Percentiles rank a stretch among this genome's conserved stretches.
phyloP scores from a whole-genome alignment of 1,140 invertebrate species.

The Cecropterus lyciades region DNA sequence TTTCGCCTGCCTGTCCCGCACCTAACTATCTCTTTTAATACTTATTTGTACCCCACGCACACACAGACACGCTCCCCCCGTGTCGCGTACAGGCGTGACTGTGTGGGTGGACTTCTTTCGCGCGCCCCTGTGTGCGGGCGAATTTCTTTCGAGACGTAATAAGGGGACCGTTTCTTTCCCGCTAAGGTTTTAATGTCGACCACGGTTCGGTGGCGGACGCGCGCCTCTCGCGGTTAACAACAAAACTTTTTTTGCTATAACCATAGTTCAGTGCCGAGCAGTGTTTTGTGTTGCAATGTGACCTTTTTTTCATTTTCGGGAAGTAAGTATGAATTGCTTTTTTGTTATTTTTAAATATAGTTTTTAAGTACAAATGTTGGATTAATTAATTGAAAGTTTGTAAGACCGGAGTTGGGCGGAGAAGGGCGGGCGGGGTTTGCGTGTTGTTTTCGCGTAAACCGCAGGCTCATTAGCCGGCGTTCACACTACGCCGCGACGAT shows the following conservation, averaged over 20 bases:
- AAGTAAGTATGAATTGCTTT: conserved; percentile 38
- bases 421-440: conserved; percentile 47
- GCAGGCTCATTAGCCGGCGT: conserved; percentile 78
- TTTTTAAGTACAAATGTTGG: conserved; percentile 41
- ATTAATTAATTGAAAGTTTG: conserved; percentile 75
- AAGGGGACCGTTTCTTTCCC: conserved; percentile 83
- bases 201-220: conserved; percentile 81
- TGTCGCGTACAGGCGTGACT: conserved; percentile 53
- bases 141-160: conserved; percentile 84
- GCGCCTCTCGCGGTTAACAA: conserved; percentile 72
- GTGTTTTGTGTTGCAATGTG: conserved; percentile 39
- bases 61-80: conserved; percentile 58
- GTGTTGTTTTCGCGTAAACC: conserved; percentile 74
- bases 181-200: conserved; percentile 84
- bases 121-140: conserved; percentile 73
- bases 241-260: conserved; percentile 63
- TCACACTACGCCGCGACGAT: conserved; percentile 73
- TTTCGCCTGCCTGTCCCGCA: conserved; percentile 56
- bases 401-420: conserved; percentile 58
- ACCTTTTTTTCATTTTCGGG: conserved; percentile 38
- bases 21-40: conserved; percentile 82
- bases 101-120: conserved; percentile 80
- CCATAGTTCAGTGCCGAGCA: conserved; percentile 51
- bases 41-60: conserved; percentile 73
- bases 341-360: conserved; percentile 32